Conservation (phyloP, 2,888 invertebrate genomes). For the Cosmia trapezina region DNA sequence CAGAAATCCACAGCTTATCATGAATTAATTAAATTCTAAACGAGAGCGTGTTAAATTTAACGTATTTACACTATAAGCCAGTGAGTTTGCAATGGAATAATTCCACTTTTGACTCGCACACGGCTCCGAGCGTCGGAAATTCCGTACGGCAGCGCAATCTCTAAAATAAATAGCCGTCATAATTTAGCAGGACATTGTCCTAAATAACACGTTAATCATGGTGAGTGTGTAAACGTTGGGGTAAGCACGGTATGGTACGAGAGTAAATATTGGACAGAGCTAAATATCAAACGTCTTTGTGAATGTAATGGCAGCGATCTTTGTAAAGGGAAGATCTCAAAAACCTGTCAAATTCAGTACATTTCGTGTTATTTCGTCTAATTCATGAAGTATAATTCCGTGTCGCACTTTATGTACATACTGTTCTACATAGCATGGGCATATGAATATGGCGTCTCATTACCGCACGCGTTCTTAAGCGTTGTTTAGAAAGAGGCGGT, state of each 20-base stretch:
- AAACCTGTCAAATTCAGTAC: neutral
- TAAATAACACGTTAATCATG: constrained; percentile 75
- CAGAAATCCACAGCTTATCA: constrained; percentile 27
- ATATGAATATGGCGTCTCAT: neutral
- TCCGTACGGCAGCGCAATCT: constrained; percentile 68
- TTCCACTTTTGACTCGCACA: constrained; percentile 51
- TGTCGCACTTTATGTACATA: neutral
- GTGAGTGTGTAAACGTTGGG: constrained; percentile 66
- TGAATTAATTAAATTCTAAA: constrained; percentile 50
- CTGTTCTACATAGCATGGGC: neutral
- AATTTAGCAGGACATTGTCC: constrained; percentile 76
- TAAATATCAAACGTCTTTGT: neutral
- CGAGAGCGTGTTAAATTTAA: constrained; percentile 37
- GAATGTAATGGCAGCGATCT: neutral
- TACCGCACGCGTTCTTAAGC: neutral
- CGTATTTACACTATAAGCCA: constrained; percentile 35
- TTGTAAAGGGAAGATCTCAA: neutral
- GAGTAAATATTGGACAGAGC: constrained; percentile 22
- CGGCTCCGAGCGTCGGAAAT: constrained; percentile 45
- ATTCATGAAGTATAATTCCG: neutral
- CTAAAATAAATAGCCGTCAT: constrained; percentile 75
- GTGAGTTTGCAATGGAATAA: constrained; percentile 52
- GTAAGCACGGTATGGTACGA: constrained; percentile 51
- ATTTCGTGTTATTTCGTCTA: neutral
- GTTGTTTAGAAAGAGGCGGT: neutral